Evolutionary conservation across 2,888 invertebrate species (phyloP).

Genomic region (Thera britannica): DNA sequence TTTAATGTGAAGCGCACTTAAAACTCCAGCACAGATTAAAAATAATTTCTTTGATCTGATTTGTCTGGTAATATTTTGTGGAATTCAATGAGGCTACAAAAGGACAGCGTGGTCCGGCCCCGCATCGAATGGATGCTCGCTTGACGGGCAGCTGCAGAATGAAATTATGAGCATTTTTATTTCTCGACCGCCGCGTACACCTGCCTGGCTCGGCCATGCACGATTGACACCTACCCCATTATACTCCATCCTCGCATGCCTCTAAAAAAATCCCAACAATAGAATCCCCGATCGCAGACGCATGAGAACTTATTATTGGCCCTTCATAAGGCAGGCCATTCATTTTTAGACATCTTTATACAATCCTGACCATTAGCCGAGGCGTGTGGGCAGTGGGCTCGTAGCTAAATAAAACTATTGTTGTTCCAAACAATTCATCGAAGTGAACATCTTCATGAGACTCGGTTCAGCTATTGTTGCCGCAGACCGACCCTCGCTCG

Average conservation of each 20-base stretch:
- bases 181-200: constrained; percentile 67
- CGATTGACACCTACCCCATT: constrained; percentile 84
- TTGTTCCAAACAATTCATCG: constrained; percentile 77
- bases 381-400: constrained; percentile 84
- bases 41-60: no score
- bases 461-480: constrained; percentile 72
- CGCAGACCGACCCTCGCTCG: constrained; percentile 57
- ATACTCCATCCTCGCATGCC: constrained; percentile 65
- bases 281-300: constrained; percentile 72
- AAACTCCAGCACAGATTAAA: constrained; percentile 59
- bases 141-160: constrained; percentile 82
- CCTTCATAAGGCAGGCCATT: constrained; percentile 75
- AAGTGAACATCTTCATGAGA: constrained; percentile 82
- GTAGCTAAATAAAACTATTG: constrained; percentile 83
- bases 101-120: constrained; percentile 62
- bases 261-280: constrained; percentile 77
- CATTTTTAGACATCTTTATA: constrained; percentile 81
- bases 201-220: constrained; percentile 73
- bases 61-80: constrained; percentile 66
- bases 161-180: constrained; percentile 83
- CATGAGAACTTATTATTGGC: constrained; percentile 83
- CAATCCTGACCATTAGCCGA: constrained; percentile 80
- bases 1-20: constrained; percentile 56
- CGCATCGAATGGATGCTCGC: constrained; percentile 71
- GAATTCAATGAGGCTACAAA: constrained; percentile 70